Base-by-base conservation (phyloP, 2,113 vertebrate genomes). In the Dicerorhinus sumatrensis region DNA sequence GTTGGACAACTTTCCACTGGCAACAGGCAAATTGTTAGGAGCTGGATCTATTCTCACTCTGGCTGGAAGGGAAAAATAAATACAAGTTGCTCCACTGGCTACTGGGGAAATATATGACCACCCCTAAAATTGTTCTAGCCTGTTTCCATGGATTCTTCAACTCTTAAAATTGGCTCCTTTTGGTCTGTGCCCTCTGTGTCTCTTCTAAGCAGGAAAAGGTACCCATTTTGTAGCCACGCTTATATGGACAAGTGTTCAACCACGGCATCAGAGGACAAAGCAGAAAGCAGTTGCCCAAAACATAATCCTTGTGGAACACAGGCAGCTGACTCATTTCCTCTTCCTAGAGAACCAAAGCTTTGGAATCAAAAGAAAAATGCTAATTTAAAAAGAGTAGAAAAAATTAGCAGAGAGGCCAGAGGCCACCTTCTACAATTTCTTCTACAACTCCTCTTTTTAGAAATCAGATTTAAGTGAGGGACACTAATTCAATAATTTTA, bases 341-440 rank as follows among this genome's bases (percentile, higher is more conserved):
- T 46, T 85, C 51, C 33, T 39, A 18, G 36, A 94, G 70, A 86
- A 86, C 18, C 36, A 92, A 3, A 80, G 58, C 14, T 82, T 92
- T 87, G 75, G 27, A 94, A 76, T 54, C 39, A 90, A 86, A 31
- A 89, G 80, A 33, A 92, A 97, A 95, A 76, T 42, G 39, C 5
- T 39, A 86, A 27, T 4, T 54, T 56, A 9, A 60, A 31, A 92
- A 62, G 58, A 54, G 17, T 7, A 56, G 10, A 10, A 48, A 89
- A 95, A 89, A 89, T n/a, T 46, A 84, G 33, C 46, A 82, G 70
- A 87, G 23, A 25, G 11, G 9, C 60, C 67, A 84, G 27, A 88
- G 46, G 58, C 36, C 39, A 72, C 70, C 46, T 63, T 36, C 87
- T 48, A 39, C 46, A n/a, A 75, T 25, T 70, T 25, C 6, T n/a